A percentile compares a stretch with the other conserved stretches of the same genome.
phyloP scores from a whole-genome alignment of 2,113 vertebrate species.

The Passer montanus region DNA sequence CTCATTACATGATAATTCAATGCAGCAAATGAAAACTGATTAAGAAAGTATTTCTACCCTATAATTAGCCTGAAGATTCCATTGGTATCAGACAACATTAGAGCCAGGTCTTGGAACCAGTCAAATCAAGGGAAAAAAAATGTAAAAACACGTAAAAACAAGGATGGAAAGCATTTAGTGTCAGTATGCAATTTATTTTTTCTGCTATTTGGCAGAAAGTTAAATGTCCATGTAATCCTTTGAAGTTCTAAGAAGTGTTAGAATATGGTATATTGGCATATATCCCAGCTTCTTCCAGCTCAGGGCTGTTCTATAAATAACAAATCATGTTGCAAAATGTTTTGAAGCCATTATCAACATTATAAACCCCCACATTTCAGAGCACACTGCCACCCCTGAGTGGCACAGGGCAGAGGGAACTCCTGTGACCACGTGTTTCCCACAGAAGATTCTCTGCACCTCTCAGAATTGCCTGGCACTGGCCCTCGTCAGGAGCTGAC shows the following conservation, averaged over 20 bases:
- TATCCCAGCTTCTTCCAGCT: background rate
- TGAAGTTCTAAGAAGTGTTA: conserved; percentile 18
- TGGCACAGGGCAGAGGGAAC: background rate
- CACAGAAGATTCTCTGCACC: background rate
- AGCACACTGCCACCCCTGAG: background rate
- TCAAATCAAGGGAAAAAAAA: background rate
- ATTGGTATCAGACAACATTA: background rate
- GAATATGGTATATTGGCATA: background rate
- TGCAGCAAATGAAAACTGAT: conserved; percentile 10
- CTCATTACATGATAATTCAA: background rate
- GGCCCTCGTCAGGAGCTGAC: background rate
- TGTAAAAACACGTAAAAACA: background rate
- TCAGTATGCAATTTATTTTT: conserved; percentile 22
- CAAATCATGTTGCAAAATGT: background rate
- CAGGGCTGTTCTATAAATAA: background rate
- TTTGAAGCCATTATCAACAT: background rate
- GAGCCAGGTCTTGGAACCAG: background rate
- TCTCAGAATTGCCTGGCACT: background rate
- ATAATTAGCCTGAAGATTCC: background rate
- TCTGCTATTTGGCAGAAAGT: conserved; percentile 31
- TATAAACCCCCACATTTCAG: background rate
- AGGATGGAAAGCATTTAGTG: background rate
- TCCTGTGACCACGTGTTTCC: background rate
- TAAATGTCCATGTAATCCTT: conserved; percentile 1
- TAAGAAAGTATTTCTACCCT: conserved; percentile 16